These are phyloP conservation scores for Labia minor DNA, from an alignment of 2,888 invertebrate species.

Conservation along the genomic window DNA sequence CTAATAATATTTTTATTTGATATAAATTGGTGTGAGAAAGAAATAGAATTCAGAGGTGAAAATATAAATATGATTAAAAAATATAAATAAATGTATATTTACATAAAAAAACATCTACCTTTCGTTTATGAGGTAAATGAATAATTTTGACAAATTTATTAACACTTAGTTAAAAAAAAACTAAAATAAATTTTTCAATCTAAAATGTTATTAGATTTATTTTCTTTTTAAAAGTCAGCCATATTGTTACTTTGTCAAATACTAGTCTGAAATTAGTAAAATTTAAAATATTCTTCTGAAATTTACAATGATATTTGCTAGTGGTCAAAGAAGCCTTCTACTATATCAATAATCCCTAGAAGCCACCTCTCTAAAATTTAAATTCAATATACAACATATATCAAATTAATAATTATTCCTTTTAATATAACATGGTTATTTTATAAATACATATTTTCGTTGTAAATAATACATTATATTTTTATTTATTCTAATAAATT, in stretches of 20 bases:
- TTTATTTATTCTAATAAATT: no score
- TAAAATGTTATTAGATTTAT: not conserved
- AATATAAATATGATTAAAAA: no score
- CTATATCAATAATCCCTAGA: no score
- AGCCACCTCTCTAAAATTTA: no score
- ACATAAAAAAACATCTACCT: not conserved
- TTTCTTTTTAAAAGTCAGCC: constrained; percentile 1
- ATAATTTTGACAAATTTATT: not conserved
- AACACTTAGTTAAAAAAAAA: not conserved
- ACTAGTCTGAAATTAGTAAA: not conserved
- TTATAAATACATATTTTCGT: no score
- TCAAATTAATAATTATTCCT: no score
- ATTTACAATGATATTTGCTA: not conserved
- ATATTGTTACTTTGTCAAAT: not conserved
- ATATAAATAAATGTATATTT: no score
- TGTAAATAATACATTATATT: no score
- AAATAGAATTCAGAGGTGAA: no score
- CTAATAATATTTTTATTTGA: not conserved
- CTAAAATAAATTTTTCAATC: not conserved
- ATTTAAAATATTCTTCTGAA: not conserved
- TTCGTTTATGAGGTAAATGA: not conserved
- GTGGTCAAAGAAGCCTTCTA: no score
- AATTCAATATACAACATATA: no score
- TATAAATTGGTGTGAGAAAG: not conserved
- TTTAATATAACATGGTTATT: no score